Evolutionary conservation across 2,888 invertebrate species (phyloP).

Genomic region (Leptopilina drosophilae): DNA sequence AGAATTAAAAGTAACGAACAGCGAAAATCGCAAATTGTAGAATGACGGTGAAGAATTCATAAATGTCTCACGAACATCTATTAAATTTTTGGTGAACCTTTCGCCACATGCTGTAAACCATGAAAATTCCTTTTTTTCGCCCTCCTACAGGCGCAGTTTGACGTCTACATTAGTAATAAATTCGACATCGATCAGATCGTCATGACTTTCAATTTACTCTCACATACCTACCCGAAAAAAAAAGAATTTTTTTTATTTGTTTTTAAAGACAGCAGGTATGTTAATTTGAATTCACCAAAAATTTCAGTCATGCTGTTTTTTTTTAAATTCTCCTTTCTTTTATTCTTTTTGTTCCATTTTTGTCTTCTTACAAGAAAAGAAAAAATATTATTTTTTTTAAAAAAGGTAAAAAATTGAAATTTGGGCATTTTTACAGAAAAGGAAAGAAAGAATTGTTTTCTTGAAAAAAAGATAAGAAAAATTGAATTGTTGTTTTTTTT

Average conservation of each 20-base stretch:
- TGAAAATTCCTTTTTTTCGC: constrained; percentile 13
- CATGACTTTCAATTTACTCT: constrained; percentile 28
- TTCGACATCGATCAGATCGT: constrained; percentile 27
- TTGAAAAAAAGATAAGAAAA: too few species aligned
- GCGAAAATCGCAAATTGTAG: neutral
- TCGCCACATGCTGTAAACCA: constrained; percentile 10
- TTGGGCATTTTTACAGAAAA: too few species aligned
- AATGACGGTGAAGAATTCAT: constrained; percentile 22
- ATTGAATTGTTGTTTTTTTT: too few species aligned
- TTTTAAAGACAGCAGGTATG: neutral
- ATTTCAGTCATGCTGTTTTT: constrained; percentile 4
- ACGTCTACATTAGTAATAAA: constrained; percentile 32
- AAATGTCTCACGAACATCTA: neutral
- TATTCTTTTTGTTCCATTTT: too few species aligned
- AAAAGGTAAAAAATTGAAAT: too few species aligned
- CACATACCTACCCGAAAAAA: neutral
- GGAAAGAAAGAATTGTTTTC: too few species aligned
- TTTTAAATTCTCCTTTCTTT: too few species aligned
- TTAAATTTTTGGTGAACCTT: constrained; percentile 25
- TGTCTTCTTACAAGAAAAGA: too few species aligned
- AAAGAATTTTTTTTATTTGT: neutral
- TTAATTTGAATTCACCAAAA: constrained; percentile 9
- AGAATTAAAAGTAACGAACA: too few species aligned
- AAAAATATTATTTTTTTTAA: too few species aligned
- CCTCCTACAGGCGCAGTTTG: constrained; percentile 23